phyloP scores from a whole-genome alignment of 2,113 vertebrate species.

The Salminus brasiliensis region DNA sequence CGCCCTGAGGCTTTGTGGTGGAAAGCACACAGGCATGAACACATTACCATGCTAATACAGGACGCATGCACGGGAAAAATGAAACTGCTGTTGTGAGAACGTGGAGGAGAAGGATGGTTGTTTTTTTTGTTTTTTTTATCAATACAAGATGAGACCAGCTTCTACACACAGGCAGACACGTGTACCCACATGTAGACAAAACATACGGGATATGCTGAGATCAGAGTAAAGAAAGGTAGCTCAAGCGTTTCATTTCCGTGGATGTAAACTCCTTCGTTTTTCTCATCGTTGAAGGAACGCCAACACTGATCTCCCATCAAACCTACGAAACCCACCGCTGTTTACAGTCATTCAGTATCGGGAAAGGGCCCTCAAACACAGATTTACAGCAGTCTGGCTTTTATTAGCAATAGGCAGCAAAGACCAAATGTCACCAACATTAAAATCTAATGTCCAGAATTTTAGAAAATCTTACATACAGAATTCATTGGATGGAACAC shows the following conservation, averaged over 20 bases:
- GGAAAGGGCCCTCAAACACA: too few species aligned
- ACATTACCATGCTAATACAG: background rate
- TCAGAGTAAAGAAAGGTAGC: background rate
- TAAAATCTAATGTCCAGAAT: too few species aligned
- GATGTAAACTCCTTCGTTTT: background rate
- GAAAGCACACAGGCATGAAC: constrained; percentile 14
- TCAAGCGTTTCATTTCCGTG: background rate
- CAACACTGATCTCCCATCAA: background rate
- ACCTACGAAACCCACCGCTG: background rate
- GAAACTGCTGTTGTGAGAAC: constrained; percentile 1
- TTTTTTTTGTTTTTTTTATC: too few species aligned
- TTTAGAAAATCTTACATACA: too few species aligned
- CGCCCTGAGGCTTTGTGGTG: constrained; percentile 11
- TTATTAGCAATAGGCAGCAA: too few species aligned
- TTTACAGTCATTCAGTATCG: too few species aligned
- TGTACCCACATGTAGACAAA: background rate
- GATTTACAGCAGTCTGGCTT: too few species aligned
- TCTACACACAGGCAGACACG: background rate
- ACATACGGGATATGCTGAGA: background rate
- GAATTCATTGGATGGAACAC: too few species aligned
- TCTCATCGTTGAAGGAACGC: background rate
- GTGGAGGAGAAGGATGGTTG: background rate
- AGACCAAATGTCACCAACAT: too few species aligned
- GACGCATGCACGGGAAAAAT: background rate
- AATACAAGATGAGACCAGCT: background rate